Base-by-base conservation (phyloP, 92 coral and sea anemone genomes). In the Palythoa heliodiscus region DNA sequence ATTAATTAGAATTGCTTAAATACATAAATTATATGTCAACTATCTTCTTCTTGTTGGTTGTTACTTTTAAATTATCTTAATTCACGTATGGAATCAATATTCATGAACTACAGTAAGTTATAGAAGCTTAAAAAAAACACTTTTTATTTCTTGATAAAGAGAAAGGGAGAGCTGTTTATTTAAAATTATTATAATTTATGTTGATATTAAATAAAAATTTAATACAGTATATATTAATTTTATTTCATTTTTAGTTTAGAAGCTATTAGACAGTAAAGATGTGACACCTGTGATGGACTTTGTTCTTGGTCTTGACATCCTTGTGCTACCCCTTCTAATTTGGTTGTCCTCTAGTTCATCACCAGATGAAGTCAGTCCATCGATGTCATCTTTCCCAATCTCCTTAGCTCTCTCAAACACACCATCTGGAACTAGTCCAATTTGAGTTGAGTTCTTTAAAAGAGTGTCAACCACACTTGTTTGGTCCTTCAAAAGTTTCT, bases 291-390 rank as follows among this genome's bases (percentile, higher is more conserved):
- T 89, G 11, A 96, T 87, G 63, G 99, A 96, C 29, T 91, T 94
- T 70, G 95, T 93, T 83, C 99, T 89, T 52, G 96, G 80, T 52
- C 98, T 83, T 63, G 93, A 90, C 47, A 70, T 87, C 73, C 92
- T 88, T 71, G 82, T 92, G 15, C 82, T 71, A 2, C 88, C 88
- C 75, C 89, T 68, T 19, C 84, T 76, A 64, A 86, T 76, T 64
- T 70, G 80, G 79, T 86, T 87, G 29, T 96, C 88, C 73, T 96
- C 99, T 8, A 96, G 86, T 76, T 96, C 99, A 93, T 96, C 99
- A 16, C 99, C 95, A 25, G 99, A 96, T 80, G 99, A 96, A 8
- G 92, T 92, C 89, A 96, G 35, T 10, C 90, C 94, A 81, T 90
- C 95, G 29, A 85, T 91, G 12, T 90, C 95, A 78, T 93, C 96